Percentiles rank a stretch among this genome's conserved stretches.
Conservation (phyloP, 2,113 vertebrate species). For the Taurulus bubalis region DNA sequence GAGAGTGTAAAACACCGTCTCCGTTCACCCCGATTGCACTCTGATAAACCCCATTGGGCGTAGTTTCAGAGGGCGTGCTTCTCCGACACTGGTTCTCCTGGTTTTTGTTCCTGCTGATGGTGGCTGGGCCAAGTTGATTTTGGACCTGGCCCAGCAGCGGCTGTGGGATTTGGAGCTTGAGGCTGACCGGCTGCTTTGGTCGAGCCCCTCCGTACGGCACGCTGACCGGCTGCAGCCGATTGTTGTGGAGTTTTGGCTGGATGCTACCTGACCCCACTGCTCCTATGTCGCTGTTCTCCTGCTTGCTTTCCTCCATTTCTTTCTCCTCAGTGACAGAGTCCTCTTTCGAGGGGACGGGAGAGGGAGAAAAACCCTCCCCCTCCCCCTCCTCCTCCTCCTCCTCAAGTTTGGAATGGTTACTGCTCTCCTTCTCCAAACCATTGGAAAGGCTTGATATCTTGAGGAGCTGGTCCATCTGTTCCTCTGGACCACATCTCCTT, state of each 20-base stretch:
- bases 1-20: constrained; percentile 80
- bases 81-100: constrained; percentile 80
- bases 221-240: constrained; percentile 88
- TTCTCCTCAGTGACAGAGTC: constrained; percentile 98
- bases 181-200: constrained; percentile 95
- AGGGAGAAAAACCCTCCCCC: constrained; percentile 76
- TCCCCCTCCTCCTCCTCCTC: constrained; percentile 60
- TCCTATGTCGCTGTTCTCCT: constrained; percentile 90
- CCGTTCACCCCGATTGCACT: constrained; percentile 78
- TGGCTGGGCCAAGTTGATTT: constrained; percentile 86
- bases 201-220: constrained; percentile 95
- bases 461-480: constrained; percentile 38
- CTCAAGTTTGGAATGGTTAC: constrained; percentile 17
- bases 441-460: constrained; percentile 64
- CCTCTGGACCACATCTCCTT: constrained; percentile 68
- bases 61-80: constrained; percentile 36
- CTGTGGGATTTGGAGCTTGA: constrained; percentile 96
- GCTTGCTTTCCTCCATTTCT: constrained; percentile 98
- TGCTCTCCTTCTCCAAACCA: constrained; percentile 69
- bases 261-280: constrained; percentile 80
- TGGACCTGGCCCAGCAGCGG: constrained; percentile 90
- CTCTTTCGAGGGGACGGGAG: constrained; percentile 92
- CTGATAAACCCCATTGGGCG: constrained; percentile 65
- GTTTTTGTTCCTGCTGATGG: constrained; percentile 94
- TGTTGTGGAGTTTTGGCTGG: constrained; percentile 75